phyloP scores from a whole-genome alignment of 2,888 invertebrate species.

The Drosophila algonquin region DNA sequence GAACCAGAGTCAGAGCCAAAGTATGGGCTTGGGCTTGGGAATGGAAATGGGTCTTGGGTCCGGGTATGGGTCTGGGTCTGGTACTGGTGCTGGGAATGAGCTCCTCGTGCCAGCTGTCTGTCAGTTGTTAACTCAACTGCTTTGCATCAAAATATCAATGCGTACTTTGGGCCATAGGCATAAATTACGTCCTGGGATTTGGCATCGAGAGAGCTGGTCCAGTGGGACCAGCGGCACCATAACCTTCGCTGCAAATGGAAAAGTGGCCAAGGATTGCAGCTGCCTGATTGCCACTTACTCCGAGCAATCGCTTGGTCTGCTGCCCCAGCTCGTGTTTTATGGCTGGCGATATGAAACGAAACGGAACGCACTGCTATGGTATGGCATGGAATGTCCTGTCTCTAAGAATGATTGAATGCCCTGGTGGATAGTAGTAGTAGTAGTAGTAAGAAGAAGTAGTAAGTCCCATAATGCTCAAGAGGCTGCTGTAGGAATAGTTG shows the following conservation, averaged over 20 bases:
- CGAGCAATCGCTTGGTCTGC: background rate
- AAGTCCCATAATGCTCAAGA: too few species aligned
- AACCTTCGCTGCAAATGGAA: background rate
- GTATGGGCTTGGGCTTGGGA: background rate
- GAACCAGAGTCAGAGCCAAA: too few species aligned
- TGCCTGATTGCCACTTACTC: conserved; percentile 13
- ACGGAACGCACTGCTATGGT: conserved; percentile 9
- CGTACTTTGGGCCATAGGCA: conserved; percentile 56
- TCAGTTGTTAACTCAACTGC: conserved; percentile 68
- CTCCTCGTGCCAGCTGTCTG: conserved; percentile 43
- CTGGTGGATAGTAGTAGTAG: too few species aligned
- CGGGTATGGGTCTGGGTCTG: background rate
- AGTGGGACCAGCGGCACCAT: too few species aligned
- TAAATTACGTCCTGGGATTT: conserved; percentile 61
- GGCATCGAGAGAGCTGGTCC: conserved; percentile 15
- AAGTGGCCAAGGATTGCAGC: conserved; percentile 2
- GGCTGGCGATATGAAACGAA: conserved; percentile 22
- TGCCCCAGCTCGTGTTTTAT: conserved; percentile 8
- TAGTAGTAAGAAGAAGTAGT: too few species aligned
- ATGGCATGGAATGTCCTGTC: background rate
- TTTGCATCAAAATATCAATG: conserved; percentile 75
- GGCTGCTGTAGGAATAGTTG: too few species aligned
- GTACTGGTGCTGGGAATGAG: background rate
- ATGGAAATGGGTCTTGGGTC: background rate
- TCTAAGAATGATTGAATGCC: conserved; percentile 8